A percentile compares a stretch with the other conserved stretches of the same genome.
These are phyloP conservation scores for Nemurella pictetii DNA, from an alignment of 2,888 invertebrate genomes.

Conservation along the genomic window DNA sequence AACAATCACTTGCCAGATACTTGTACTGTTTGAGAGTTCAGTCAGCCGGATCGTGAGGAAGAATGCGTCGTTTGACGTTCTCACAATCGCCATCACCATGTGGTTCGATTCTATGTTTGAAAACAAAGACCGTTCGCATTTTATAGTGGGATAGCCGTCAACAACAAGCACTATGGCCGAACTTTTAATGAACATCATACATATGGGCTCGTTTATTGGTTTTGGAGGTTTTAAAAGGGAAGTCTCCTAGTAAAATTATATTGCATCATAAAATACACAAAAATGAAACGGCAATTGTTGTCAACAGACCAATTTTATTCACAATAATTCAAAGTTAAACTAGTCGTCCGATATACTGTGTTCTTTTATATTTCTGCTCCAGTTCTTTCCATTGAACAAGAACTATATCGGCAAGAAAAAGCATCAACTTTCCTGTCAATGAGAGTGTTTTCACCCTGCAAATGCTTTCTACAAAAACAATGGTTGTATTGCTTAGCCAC, in stretches of 20 bases:
- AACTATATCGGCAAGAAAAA: constrained; percentile 80
- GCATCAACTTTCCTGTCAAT: constrained; percentile 83
- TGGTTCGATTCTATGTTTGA: neutral
- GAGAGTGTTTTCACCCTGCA: constrained; percentile 91
- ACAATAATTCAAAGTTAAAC: constrained; percentile 22
- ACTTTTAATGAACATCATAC: neutral
- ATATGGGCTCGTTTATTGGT: neutral
- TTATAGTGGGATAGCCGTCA: neutral
- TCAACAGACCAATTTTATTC: neutral
- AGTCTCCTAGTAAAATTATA: neutral
- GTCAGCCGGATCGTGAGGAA: neutral
- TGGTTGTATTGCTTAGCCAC: constrained; percentile 67
- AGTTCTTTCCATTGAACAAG: constrained; percentile 93
- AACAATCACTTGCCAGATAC: neutral
- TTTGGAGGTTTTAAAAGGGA: neutral
- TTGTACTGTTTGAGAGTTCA: neutral
- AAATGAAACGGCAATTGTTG: too few relatives aligned
- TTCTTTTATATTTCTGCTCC: constrained; percentile 64
- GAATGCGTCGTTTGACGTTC: neutral
- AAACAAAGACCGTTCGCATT: neutral
- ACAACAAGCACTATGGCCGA: neutral
- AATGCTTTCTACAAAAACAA: constrained; percentile 93
- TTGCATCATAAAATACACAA: too few relatives aligned
- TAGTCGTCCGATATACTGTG: constrained; percentile 77
- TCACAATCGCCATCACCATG: neutral